phyloP scores from a whole-genome alignment of 2,797 vertebrate species.

The Pristis pectinata region DNA sequence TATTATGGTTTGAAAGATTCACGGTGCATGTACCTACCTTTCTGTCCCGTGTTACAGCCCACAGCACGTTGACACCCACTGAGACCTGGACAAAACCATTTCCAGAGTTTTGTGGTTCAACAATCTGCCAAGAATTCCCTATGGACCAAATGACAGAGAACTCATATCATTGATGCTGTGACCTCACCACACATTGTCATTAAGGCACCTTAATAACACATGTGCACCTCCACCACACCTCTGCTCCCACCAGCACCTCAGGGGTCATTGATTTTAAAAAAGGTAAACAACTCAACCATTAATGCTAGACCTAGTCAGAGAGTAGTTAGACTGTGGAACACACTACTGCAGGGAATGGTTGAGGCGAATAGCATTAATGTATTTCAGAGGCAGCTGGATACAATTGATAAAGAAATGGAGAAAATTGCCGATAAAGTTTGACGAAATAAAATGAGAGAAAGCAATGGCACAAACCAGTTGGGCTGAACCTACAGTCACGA shows the following conservation, averaged over 20 bases:
- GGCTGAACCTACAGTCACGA: neutral
- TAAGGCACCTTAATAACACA: neutral
- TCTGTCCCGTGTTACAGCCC: conserved; percentile 89
- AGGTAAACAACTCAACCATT: too few species aligned
- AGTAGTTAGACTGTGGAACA: neutral
- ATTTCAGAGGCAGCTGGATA: neutral
- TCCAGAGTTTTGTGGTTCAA: conserved; percentile 80
- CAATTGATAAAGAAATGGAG: neutral
- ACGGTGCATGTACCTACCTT: conserved; percentile 65
- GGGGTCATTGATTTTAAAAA: too few species aligned
- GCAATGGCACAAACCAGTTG: neutral
- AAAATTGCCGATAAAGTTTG: neutral
- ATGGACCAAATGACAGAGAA: neutral
- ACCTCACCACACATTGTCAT: neutral
- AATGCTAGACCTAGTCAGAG: neutral
- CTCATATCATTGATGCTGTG: neutral
- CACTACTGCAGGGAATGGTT: neutral
- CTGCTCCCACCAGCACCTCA: too few species aligned
- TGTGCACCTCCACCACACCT: too few species aligned
- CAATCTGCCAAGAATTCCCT: conserved; percentile 65
- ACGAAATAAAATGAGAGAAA: neutral
- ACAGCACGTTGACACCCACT: conserved; percentile 82
- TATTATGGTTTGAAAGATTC: neutral
- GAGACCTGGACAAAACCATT: conserved; percentile 78
- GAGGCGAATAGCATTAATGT: neutral